These are phyloP conservation scores for human (Homo sapiens) DNA, from an alignment of 2,113 vertebrate genomes.

Conservation along the genomic window DNA sequence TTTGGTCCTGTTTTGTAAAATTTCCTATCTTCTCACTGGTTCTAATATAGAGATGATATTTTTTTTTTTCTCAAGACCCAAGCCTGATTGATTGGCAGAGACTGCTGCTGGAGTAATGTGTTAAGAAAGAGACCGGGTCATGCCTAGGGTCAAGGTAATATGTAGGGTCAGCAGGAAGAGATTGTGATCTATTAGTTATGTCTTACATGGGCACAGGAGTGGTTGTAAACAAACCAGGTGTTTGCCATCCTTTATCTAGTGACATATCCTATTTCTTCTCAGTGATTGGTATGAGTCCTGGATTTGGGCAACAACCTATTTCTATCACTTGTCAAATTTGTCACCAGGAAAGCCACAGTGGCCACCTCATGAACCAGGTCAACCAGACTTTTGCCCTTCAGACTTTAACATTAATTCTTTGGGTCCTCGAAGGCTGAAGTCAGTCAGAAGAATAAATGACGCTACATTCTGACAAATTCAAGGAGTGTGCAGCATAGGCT, in stretches of 20 bases:
- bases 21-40: not conserved
- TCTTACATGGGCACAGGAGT: not conserved
- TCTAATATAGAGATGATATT: constrained; percentile 10
- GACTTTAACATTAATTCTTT: constrained; percentile 69
- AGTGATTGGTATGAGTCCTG: constrained; percentile 50
- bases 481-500: not conserved
- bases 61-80: constrained; percentile 35
- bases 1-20: not conserved
- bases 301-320: constrained; percentile 36
- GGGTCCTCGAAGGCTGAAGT: constrained; percentile 43
- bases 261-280: constrained; percentile 59
- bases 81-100: not conserved
- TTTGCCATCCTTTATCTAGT: constrained; percentile 44
- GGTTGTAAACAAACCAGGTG: constrained; percentile 32
- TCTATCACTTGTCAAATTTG: constrained; percentile 66
- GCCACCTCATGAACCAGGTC: constrained; percentile 49
- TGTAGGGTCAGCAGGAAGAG: constrained; percentile 30
- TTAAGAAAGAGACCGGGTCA: constrained; percentile 22
- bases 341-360: constrained; percentile 54
- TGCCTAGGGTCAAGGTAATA: not conserved
- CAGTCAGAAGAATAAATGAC: constrained; percentile 57
- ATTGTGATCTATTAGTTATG: constrained; percentile 62
- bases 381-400: constrained; percentile 63
- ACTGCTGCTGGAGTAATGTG: not conserved
- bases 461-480: constrained; percentile 31